Percentiles rank a stretch among this genome's conserved stretches.
Conservation (phyloP, 92 coral and sea anemone species). For the Porites lobata region DNA sequence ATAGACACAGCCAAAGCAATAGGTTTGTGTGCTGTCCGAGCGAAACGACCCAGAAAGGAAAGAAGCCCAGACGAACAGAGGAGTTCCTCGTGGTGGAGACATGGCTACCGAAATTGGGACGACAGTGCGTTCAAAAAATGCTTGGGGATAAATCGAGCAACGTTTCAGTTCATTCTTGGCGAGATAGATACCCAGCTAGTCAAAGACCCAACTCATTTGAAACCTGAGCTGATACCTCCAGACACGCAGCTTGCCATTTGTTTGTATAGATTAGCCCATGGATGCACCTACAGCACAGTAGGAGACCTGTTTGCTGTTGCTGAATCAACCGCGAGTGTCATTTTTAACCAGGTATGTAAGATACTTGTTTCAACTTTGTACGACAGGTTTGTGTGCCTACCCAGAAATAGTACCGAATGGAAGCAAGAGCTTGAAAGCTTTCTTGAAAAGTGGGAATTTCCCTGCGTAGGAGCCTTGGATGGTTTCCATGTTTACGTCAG, state of each 20-base stretch:
- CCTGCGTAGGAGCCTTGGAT: constrained; percentile 83
- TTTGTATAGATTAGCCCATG: constrained; percentile 70
- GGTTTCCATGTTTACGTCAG: constrained; percentile 80
- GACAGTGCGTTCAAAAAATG: constrained; percentile 66
- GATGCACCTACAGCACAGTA: constrained; percentile 63
- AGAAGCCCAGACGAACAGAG: constrained; percentile 44
- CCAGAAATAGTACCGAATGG: constrained; percentile 69
- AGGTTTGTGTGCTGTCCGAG: constrained; percentile 31
- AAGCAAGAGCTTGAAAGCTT: constrained; percentile 70
- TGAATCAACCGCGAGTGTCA: constrained; percentile 65
- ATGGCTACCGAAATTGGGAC: constrained; percentile 65
- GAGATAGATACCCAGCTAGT: constrained; percentile 41
- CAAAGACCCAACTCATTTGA: constrained; percentile 57
- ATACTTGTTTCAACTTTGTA: constrained; percentile 44
- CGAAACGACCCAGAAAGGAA: constrained; percentile 42
- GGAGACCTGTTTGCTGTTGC: constrained; percentile 77
- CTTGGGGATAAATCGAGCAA: constrained; percentile 49
- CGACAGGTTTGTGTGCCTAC: constrained; percentile 65
- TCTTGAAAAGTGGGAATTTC: constrained; percentile 78
- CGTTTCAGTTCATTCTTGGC: constrained; percentile 62
- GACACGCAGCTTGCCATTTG: constrained; percentile 72
- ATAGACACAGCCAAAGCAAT: constrained; percentile 25
- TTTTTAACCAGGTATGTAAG: constrained; percentile 70
- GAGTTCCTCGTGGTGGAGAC: constrained; percentile 58
- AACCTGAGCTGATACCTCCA: constrained; percentile 66